Conservation (phyloP, 2,797 vertebrate genomes). For the Helarctos malayanus region DNA sequence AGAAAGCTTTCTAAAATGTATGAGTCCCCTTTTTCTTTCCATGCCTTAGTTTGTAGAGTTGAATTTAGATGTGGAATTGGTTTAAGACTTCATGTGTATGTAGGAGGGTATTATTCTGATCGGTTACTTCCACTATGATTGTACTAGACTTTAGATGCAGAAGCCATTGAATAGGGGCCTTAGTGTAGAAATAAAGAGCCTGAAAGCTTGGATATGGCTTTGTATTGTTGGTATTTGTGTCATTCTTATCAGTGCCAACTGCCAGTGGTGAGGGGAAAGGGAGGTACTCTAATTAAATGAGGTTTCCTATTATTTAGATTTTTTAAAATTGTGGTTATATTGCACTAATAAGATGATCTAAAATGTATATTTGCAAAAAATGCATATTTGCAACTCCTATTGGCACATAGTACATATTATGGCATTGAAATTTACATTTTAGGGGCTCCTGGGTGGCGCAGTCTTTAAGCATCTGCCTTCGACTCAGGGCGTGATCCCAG, state of each 20-base stretch:
- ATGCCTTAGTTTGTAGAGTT: not conserved
- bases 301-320: not conserved
- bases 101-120: not conserved
- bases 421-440: not conserved
- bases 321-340: not conserved
- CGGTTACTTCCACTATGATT: not conserved
- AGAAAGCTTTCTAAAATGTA: not conserved
- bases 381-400: not conserved
- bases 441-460: not conserved
- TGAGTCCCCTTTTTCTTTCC: not conserved
- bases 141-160: not conserved
- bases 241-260: slow-evolving; percentile 18
- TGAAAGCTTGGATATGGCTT: not conserved
- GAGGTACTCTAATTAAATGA: not conserved
- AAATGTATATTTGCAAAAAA: not conserved
- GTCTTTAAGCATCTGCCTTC: too few species aligned
- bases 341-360: not conserved
- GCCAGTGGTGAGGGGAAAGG: not conserved
- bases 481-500: too few species aligned
- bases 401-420: not conserved
- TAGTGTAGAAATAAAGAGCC: not conserved
- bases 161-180: not conserved
- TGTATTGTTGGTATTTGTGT: slow-evolving; percentile 2
- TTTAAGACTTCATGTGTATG: not conserved
- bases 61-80: not conserved